Conservation (phyloP, 2,113 vertebrate genomes). For the Spilogale gracilis region DNA sequence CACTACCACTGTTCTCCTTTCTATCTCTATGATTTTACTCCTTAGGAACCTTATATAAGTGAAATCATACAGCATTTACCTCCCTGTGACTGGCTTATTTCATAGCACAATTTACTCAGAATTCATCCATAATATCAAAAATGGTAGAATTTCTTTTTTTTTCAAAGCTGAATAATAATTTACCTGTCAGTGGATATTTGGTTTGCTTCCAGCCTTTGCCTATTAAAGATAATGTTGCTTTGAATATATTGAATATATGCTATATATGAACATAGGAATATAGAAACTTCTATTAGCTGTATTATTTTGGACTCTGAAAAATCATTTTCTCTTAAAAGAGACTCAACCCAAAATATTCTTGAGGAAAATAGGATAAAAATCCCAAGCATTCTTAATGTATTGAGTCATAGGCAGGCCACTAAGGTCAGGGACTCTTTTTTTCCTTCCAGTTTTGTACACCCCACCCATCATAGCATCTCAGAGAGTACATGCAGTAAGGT, state of each 20-base stretch:
- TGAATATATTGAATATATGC: neutral
- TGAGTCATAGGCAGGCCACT: neutral
- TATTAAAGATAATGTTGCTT: neutral
- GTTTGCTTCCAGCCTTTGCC: neutral
- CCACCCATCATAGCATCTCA: neutral
- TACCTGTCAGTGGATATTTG: neutral
- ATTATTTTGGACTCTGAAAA: constrained; percentile 26
- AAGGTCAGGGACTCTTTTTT: neutral
- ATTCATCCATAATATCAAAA: neutral
- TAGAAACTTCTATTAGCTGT: neutral
- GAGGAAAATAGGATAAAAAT: neutral
- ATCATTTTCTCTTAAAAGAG: constrained; percentile 6
- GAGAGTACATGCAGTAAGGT: neutral
- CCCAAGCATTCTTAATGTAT: neutral
- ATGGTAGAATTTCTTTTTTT: neutral
- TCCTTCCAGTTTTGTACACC: neutral
- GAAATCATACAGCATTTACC: neutral
- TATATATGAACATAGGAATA: neutral
- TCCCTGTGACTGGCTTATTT: neutral
- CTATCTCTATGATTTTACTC: neutral
- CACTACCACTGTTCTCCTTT: neutral
- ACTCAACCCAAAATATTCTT: neutral
- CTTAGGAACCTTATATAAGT: neutral
- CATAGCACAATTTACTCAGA: neutral
- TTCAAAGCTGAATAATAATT: neutral